Evolutionary conservation across 23 tunicate species (phyloP).

Genomic region (Clavelina lepadiformis): DNA sequence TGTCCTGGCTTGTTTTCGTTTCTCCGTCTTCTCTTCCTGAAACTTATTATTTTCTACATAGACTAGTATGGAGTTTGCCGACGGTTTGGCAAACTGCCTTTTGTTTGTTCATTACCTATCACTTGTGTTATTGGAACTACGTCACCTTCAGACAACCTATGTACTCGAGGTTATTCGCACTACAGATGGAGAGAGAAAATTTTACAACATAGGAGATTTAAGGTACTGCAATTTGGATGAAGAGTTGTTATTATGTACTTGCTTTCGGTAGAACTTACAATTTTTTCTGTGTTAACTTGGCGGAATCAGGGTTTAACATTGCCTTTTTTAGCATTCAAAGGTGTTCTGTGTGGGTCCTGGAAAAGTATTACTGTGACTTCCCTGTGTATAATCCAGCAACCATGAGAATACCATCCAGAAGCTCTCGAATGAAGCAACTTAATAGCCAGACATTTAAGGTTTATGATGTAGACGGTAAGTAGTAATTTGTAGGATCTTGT

Average conservation of each 20-base stretch:
- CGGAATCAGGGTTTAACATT: neutral
- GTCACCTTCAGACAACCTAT: slow-evolving; percentile 65
- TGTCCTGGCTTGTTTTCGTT: too few relatives aligned
- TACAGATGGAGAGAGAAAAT: slow-evolving; percentile 85
- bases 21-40: too few relatives aligned
- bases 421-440: slow-evolving; percentile 76
- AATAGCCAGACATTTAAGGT: slow-evolving; percentile 73
- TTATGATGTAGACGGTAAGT: slow-evolving; percentile 90
- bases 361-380: slow-evolving; percentile 91
- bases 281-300: neutral
- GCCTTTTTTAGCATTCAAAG: slow-evolving; percentile 64
- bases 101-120: slow-evolving; percentile 93
- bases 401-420: slow-evolving; percentile 73
- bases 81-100: slow-evolving; percentile 69
- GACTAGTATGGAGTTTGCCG: slow-evolving; percentile 78
- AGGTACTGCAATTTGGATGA: slow-evolving; percentile 44
- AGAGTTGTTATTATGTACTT: neutral
- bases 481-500: neutral
- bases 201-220: slow-evolving; percentile 90
- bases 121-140: slow-evolving; percentile 64
- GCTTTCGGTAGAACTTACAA: neutral
- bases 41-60: neutral
- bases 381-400: slow-evolving; percentile 97
- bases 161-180: slow-evolving; percentile 88
- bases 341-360: slow-evolving; percentile 88